These are phyloP conservation scores for Ctenomys sociabilis DNA, from an alignment of 2,113 vertebrate species.

Conservation along the genomic window DNA sequence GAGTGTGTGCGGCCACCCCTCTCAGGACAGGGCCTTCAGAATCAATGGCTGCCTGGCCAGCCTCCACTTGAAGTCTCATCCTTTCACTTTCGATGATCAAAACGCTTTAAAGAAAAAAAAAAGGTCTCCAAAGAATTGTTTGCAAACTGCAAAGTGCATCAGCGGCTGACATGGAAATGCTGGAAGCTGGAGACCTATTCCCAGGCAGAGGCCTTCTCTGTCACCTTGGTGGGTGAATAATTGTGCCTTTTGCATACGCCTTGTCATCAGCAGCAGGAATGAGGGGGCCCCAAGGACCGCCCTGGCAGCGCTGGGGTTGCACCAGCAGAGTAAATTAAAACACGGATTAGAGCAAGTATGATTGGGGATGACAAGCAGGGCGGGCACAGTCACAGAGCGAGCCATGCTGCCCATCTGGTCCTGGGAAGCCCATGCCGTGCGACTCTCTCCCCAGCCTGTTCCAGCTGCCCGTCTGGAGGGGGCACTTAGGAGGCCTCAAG, in stretches of 20 bases:
- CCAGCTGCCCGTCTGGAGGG: constrained; percentile 85
- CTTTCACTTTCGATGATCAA: constrained; percentile 77
- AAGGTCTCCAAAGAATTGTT: constrained; percentile 92
- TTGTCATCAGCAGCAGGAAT: constrained; percentile 95
- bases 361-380: constrained; percentile 96
- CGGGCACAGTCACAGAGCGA: constrained; percentile 87
- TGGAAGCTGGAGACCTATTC: constrained; percentile 89
- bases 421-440: constrained; percentile 86
- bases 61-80: constrained; percentile 55
- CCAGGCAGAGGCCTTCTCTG: constrained; percentile 92
- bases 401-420: constrained; percentile 93
- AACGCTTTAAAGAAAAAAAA: constrained; percentile 78
- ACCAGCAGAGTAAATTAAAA: constrained; percentile 98
- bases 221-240: constrained; percentile 96
- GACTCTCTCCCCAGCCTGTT: constrained; percentile 81
- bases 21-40: neutral
- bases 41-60: constrained; percentile 68
- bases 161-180: constrained; percentile 90
- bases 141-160: constrained; percentile 90
- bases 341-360: constrained; percentile 93
- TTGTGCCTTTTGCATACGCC: constrained; percentile 95
- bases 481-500: constrained; percentile 81
- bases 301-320: constrained; percentile 91
- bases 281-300: constrained; percentile 95
- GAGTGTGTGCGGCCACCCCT: neutral